Conservation (phyloP, 2,888 invertebrate genomes). For the Tipula vernalis region DNA sequence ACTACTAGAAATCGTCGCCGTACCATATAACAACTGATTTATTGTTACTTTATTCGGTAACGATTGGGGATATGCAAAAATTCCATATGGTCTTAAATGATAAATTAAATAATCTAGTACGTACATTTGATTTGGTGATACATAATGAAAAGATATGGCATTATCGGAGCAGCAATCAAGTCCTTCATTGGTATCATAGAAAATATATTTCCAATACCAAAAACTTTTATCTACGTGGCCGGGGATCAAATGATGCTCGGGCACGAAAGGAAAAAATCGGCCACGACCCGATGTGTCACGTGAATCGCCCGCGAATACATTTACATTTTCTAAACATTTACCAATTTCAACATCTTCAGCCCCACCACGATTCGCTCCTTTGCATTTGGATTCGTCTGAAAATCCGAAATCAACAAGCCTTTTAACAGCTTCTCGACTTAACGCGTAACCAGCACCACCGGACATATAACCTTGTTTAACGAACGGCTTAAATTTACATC, state of each 20-base stretch:
- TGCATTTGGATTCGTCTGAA: conserved; percentile 39
- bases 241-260: conserved; percentile 85
- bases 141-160: conserved; percentile 90
- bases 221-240: conserved; percentile 44
- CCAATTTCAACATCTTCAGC: conserved; percentile 79
- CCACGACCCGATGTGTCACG: conserved; percentile 73
- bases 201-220: conserved; percentile 94
- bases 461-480: conserved; percentile 70
- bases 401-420: conserved; percentile 60
- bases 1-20: background rate
- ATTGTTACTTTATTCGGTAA: conserved; percentile 19
- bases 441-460: conserved; percentile 80
- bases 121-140: conserved; percentile 84
- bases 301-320: conserved; percentile 78
- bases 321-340: conserved; percentile 62
- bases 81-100: conserved; percentile 69
- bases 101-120: conserved; percentile 88
- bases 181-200: conserved; percentile 83
- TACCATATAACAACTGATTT: background rate
- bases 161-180: conserved; percentile 84
- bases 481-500: conserved; percentile 77
- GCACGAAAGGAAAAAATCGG: conserved; percentile 89
- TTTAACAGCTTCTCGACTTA: conserved; percentile 64
- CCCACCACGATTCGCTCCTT: conserved; percentile 37
- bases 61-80: conserved; percentile 24